Evolutionary conservation across 2,113 vertebrate genomes (phyloP), one percentile per base, ranked within the genome.

Genomic region (Cyprinus carpio): DNA sequence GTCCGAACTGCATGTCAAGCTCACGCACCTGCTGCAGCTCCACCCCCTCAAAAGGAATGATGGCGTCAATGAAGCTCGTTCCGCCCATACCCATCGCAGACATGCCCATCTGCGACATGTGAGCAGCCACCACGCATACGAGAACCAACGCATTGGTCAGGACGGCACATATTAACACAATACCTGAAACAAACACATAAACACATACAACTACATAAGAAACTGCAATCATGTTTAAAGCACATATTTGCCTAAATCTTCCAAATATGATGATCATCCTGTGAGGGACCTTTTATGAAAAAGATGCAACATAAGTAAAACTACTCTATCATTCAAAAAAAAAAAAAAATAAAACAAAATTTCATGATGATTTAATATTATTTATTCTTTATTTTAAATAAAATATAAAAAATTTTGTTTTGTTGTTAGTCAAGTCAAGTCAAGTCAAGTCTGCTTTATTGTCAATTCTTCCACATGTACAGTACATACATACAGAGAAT

Each of bases 1-100:
- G 96, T 76, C 92, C 95, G 90, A 94, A 96, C 90, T 96, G 93
- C 95, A 95, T 94, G 92, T 98, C 97, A 75, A 96, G 92, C 0
- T 97, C 92, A 7, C 95, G 92, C 1, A 93, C 93, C 90, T 96
- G 83, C 93, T 79, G 92, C 72, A 97, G 92, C 92, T 97, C 96
- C 0, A 93, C 94, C 83, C 97, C 97, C 90, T 97, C 92, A n/a
- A 98, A 94, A 69, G 95, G 95, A 62, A 92, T 93, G 46, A 96
- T 93, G 20, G 89, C 86, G 84, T 95, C 92, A 86, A 96, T 91
- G 34, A 97, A 96, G 86, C 94, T 91, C 0, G 93, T 90, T 0
- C 25, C 18, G 6, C 90, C 91, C 0, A 96, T 11, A 2, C 92
- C 94, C 0, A 92, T 77, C 0, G 96, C 91, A 0, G 95, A 94